Evolutionary conservation across 1,140 invertebrate species (phyloP), one percentile per base, ranked within the genome.

Genomic region (Orchestia grillus): DNA sequence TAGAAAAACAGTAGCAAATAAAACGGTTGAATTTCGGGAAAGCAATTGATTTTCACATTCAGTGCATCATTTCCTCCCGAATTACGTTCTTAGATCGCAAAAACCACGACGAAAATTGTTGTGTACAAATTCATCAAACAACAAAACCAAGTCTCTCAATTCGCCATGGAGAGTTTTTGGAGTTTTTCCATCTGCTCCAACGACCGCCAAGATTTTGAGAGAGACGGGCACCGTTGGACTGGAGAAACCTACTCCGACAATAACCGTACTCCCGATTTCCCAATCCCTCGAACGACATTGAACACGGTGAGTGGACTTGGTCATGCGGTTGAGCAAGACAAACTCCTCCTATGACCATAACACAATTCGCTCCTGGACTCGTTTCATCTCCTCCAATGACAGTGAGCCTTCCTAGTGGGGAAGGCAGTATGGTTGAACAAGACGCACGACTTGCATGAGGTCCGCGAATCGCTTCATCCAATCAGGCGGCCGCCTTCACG

Each of bases 381-480:
- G 62, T 77, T 77, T 28, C 62, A 77, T 77, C 62, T 77, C 62
- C 28, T 28, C 62, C 15, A 77, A 77, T 77, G 62, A 77, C 62
- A 77, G 62, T 77, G 62, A 77, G 36, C 62, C 62, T 28, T 77
- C 15, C 62, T 77, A 77, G 62, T 77, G 62, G 62, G 62, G 62
- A 23, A 77, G 62, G 62, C 36, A 19, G 62, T 77, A 77, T 77
- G 62, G 62, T 77, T 77, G 62, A 77, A 77, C 62, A 77, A 77
- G 62, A 77, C 62, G 3, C 28, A 90, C 88, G 43, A 90, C 88
- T 90, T 90, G 88, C n/a, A 44, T 42, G 88, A 90, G 43, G 88
- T 41, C 41, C 88, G 36, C 40, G 92, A 94, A 94, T 94, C 92
- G 44, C 92, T 94, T 47, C 92, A 94, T 94, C 92, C 92, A 94